Percentiles rank a stretch among this genome's conserved stretches.
These are phyloP conservation scores for Drosophila diplacantha DNA, from an alignment of 2,888 invertebrate genomes.

Conservation along the genomic window DNA sequence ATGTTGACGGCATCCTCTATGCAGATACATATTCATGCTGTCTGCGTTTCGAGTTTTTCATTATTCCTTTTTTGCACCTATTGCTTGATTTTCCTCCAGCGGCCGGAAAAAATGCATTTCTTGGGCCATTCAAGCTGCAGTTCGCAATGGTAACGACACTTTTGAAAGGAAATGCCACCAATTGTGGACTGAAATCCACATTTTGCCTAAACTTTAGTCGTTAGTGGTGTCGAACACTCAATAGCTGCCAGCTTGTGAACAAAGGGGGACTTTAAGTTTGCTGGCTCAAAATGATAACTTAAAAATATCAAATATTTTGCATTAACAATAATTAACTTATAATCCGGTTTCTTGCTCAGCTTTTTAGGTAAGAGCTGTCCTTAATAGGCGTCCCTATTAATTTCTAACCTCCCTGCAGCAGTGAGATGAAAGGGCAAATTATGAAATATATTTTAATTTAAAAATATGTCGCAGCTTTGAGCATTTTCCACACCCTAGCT, in stretches of 20 bases:
- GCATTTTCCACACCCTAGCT: conserved; percentile 10
- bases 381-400: conserved; percentile 3
- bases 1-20: conserved; percentile 27
- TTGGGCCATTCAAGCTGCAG: conserved; percentile 27
- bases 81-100: conserved; percentile 10
- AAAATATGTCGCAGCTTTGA: conserved; percentile 24
- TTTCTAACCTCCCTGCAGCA: background rate
- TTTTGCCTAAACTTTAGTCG: conserved; percentile 7
- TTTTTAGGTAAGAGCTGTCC: background rate
- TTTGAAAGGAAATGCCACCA: conserved; percentile 33
- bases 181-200: conserved; percentile 13
- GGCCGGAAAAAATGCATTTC: conserved; percentile 32
- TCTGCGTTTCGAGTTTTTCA: conserved; percentile 18
- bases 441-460: conserved; percentile 30
- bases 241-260: conserved; percentile 7
- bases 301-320: background rate
- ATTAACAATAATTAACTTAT: background rate
- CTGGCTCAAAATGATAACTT: background rate
- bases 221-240: conserved; percentile 15
- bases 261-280: background rate
- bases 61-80: conserved; percentile 17
- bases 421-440: conserved; percentile 28
- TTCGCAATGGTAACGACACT: conserved; percentile 39
- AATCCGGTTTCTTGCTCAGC: background rate
- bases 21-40: conserved; percentile 28